Conservation (phyloP, 2,797 vertebrate species). For the Anas georgica region DNA sequence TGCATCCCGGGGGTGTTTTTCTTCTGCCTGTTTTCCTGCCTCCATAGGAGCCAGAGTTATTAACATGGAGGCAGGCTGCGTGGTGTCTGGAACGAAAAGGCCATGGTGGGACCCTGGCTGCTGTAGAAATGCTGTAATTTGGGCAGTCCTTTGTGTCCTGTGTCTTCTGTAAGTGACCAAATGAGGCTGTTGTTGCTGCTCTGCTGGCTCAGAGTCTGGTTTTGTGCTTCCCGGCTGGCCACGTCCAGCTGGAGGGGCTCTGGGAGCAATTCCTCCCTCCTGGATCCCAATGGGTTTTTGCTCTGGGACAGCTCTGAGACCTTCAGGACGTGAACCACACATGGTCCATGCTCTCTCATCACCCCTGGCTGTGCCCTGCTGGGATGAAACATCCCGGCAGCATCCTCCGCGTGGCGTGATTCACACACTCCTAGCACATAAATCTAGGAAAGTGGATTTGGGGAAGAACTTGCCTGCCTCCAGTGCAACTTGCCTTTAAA, state of each 20-base stretch:
- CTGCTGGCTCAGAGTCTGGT: not conserved
- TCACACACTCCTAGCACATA: not conserved
- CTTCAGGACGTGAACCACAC: fast-evolving
- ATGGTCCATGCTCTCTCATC: fast-evolving
- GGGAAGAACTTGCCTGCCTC: constrained; percentile 45
- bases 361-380: fast-evolving
- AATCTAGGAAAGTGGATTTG: constrained; percentile 14
- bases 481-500: constrained; percentile 27
- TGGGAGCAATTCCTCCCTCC: not conserved
- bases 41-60: not conserved
- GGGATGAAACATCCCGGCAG: not conserved
- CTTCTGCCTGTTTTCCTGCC: not conserved
- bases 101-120: not conserved
- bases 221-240: not conserved
- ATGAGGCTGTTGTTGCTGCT: not conserved
- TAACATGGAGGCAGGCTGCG: not conserved
- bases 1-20: not conserved
- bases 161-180: not conserved
- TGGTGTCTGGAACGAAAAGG: not conserved
- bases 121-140: not conserved
- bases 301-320: not conserved
- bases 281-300: not conserved
- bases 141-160: not conserved
- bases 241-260: not conserved
- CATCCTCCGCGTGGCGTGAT: fast-evolving